Evolutionary conservation across 1,140 invertebrate genomes (phyloP).

Genomic region (Orius laevigatus): DNA sequence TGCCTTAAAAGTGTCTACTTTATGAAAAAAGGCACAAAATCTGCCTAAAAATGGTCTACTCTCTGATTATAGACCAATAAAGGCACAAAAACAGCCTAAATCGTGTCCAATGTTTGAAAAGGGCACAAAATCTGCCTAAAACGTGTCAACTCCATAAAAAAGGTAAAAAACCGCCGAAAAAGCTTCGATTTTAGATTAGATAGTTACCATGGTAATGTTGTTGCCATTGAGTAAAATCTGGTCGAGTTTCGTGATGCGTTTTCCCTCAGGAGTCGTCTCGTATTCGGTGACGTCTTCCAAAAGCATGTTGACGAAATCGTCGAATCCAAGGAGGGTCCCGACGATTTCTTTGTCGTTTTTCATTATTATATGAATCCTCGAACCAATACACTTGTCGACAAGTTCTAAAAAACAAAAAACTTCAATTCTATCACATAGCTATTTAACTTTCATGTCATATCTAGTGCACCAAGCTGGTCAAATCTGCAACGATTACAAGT

Average conservation of each 20-base stretch:
- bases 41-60: too few relatives aligned
- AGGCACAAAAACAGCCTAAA: too few relatives aligned
- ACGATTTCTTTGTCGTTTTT: conserved; percentile 99
- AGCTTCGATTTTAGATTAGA: not conserved
- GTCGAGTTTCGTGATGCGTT: conserved; percentile 91
- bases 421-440: not conserved
- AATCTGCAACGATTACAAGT: too few relatives aligned
- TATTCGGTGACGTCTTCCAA: conserved; percentile 85
- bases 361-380: conserved; percentile 98
- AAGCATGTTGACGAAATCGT: conserved; percentile 98
- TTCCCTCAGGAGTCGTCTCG: conserved; percentile 91
- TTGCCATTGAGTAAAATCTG: conserved; percentile 98
- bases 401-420: conserved; percentile 49
- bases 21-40: too few relatives aligned
- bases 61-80: too few relatives aligned
- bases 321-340: conserved; percentile 91
- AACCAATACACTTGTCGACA: conserved; percentile 99
- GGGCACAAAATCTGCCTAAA: too few relatives aligned
- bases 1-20: too few relatives aligned
- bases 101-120: too few relatives aligned
- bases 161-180: too few relatives aligned
- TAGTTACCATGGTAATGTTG: conserved; percentile 89
- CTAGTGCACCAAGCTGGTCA: conserved; percentile 9
- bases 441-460: not conserved
- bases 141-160: too few relatives aligned